phyloP scores from a whole-genome alignment of 2,797 vertebrate species.

The Cyclopterus lumpus region DNA sequence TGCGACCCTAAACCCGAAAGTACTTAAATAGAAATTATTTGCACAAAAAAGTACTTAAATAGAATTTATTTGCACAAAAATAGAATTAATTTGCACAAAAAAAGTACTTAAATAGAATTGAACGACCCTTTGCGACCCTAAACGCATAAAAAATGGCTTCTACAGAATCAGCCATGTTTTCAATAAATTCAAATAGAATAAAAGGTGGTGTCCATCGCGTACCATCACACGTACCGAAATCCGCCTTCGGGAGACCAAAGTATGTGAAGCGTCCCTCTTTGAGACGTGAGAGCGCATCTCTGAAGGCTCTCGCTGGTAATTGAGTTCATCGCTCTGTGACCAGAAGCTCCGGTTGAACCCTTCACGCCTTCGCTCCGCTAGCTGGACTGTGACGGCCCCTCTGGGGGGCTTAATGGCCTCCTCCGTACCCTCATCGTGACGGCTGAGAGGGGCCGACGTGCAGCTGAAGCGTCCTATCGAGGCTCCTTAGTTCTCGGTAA shows the following conservation, averaged over 20 bases:
- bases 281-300: constrained; percentile 8
- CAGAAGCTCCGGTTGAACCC: constrained; percentile 17
- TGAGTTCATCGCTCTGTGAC: constrained; percentile 10
- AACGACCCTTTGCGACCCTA: too few species aligned
- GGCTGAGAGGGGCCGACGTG: constrained; percentile 52
- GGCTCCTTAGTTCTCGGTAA: constrained; percentile 51
- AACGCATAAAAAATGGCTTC: too few species aligned
- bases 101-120: too few species aligned
- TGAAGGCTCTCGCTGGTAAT: constrained; percentile 1
- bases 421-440: constrained; percentile 42
- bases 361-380: not conserved
- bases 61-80: too few species aligned
- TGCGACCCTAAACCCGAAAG: too few species aligned
- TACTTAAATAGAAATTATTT: too few species aligned
- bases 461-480: constrained; percentile 63
- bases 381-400: too few species aligned
- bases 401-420: constrained; percentile 37
- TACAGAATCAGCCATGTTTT: too few species aligned
- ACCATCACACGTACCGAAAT: not conserved
- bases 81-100: too few species aligned
- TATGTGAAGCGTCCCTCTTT: not conserved
- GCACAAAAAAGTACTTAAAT: too few species aligned
- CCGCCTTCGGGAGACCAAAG: not conserved
- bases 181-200: too few species aligned
- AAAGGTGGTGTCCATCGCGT: too few species aligned